Conservation (phyloP, 1,140 invertebrate species). For the Pseudomyrmex dendroicus region DNA sequence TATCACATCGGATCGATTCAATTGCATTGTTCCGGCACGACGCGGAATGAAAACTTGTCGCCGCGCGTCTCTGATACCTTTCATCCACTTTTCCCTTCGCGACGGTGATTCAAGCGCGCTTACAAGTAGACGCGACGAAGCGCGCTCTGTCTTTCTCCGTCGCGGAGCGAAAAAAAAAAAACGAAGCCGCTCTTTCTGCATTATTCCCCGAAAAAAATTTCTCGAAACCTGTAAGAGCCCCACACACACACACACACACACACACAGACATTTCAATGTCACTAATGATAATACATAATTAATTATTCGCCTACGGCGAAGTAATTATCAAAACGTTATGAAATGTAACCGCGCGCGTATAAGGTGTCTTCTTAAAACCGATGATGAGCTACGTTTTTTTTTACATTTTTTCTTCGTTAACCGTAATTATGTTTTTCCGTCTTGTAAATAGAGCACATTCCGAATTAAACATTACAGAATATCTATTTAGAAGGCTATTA, state of each 20-base stretch:
- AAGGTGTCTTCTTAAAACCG: too few relatives aligned
- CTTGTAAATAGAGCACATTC: neutral
- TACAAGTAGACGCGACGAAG: constrained; percentile 46
- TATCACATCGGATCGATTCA: constrained; percentile 77
- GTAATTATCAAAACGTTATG: constrained; percentile 4
- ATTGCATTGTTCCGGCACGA: constrained; percentile 75
- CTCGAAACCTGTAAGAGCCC: constrained; percentile 6
- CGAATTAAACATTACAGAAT: neutral
- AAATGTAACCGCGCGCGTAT: neutral
- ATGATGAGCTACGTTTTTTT: too few relatives aligned
- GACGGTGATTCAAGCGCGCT: constrained; percentile 60
- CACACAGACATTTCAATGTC: neutral
- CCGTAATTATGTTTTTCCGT: neutral
- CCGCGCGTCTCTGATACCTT: constrained; percentile 55
- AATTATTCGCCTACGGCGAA: neutral
- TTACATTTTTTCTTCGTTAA: neutral
- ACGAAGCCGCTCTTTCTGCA: neutral
- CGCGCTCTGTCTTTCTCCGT: constrained; percentile 8
- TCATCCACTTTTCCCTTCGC: constrained; percentile 56
- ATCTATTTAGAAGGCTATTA: neutral
- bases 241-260: too few relatives aligned
- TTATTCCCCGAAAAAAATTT: constrained; percentile 19
- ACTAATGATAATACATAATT: neutral
- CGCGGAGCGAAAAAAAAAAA: neutral
- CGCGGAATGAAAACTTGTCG: constrained; percentile 69